Base-by-base conservation (phyloP, 2,797 vertebrate species). In the Avahi laniger region DNA sequence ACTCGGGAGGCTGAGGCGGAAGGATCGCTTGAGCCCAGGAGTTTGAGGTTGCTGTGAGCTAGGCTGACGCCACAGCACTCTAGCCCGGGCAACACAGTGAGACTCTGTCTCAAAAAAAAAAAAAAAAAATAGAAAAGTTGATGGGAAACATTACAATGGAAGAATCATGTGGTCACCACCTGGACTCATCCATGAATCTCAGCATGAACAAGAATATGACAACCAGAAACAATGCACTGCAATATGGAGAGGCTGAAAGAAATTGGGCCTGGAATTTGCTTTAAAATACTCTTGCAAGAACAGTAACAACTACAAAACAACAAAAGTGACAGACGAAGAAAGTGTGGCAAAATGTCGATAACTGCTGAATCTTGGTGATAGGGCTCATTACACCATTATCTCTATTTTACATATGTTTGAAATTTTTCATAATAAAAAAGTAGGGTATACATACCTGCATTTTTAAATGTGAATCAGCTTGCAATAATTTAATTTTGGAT, bases 401-500 rank as follows among this genome's bases (percentile, higher is more conserved):
- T 92, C 30, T 92, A 59, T 35, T 89, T 96, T 87, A 52, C 46
- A 4, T 43, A 80, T 67, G 84, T 87, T 80, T 83, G 46, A 89
- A 75, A 72, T 89, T 83, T 92, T 87, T 59, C 9, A 72, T 82
- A 83, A 59, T 80, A 75, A 83, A 93, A 93, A 89, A 28, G 9
- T 59, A 89, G 52, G 50, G 52, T 38, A 97, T 96, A 97, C 97
- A 78, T 96, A 97, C 95, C 89, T 0, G 0, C 20, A 18, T 28
- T 80, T 82, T 96, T 3, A 41, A 1, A 14, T 0, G 0, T 33
- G 41, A 78, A 75, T 94, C 24, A 38, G 4, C 50, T 69, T 30
- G 1, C 43, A 96, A 78, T 84, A 97, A 90, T 73, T n/a, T 52
- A 83, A 97, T 93, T 96, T 96, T 97, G 72, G 70, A 92, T 22